Evolutionary conservation across 2,888 invertebrate genomes (phyloP).

Genomic region (Harmothoe impar): DNA sequence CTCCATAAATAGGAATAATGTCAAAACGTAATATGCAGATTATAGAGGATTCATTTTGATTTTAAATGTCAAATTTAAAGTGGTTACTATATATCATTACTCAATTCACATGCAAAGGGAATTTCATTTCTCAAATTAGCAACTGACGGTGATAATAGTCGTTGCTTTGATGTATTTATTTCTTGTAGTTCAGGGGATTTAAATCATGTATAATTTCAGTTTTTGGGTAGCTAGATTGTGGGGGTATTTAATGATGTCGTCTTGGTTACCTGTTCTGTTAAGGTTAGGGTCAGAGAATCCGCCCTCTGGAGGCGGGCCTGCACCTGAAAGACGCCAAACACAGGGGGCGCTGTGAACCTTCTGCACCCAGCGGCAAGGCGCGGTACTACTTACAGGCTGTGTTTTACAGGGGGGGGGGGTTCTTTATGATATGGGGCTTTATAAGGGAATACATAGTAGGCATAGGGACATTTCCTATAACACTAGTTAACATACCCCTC

Average conservation of each 20-base stretch:
- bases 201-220: background rate
- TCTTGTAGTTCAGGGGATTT: too few relatives aligned
- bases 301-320: constrained; percentile 42
- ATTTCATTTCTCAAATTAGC: too few relatives aligned
- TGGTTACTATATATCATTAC: too few relatives aligned
- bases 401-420: background rate
- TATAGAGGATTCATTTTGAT: too few relatives aligned
- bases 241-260: background rate
- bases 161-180: background rate
- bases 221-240: background rate
- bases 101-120: too few relatives aligned
- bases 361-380: background rate
- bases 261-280: constrained; percentile 51
- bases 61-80: too few relatives aligned
- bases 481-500: too few relatives aligned
- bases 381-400: background rate
- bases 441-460: background rate
- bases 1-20: too few relatives aligned
- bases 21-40: too few relatives aligned
- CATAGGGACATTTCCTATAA: too few relatives aligned
- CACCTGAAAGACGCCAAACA: constrained; percentile 46
- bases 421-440: background rate
- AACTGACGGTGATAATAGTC: too few relatives aligned
- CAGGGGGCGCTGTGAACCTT: constrained; percentile 32
- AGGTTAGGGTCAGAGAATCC: constrained; percentile 60